Percentiles rank a stretch among this genome's conserved stretches.
Evolutionary conservation across 2,797 vertebrate species (phyloP).

Genomic region (Botia almorhae): DNA sequence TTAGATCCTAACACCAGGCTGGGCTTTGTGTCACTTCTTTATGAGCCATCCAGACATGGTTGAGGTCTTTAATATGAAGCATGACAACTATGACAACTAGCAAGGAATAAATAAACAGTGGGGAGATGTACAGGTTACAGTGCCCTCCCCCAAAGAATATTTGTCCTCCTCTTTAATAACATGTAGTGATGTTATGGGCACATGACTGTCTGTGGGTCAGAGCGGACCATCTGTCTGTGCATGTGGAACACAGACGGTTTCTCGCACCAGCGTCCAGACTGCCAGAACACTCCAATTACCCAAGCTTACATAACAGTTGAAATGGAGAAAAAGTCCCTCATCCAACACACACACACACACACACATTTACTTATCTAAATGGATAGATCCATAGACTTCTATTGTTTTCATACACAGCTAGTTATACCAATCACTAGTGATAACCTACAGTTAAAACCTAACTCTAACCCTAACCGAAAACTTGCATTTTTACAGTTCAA

Average conservation of each 20-base stretch:
- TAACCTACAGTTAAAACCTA: too few species aligned
- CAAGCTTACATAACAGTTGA: conserved; percentile 66
- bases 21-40: background rate
- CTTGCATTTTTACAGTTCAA: too few species aligned
- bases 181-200: background rate
- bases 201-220: conserved; percentile 10
- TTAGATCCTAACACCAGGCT: background rate
- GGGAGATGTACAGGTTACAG: background rate
- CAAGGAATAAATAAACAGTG: background rate
- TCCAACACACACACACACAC: conserved; percentile 13
- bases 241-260: conserved; percentile 38
- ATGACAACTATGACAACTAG: background rate
- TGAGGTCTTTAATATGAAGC: conserved; percentile 14
- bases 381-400: too few species aligned
- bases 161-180: background rate
- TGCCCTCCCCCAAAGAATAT: background rate
- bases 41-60: background rate
- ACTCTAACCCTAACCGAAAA: too few species aligned
- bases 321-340: conserved; percentile 60
- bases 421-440: too few species aligned
- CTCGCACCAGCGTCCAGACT: conserved; percentile 16
- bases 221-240: conserved; percentile 5
- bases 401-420: too few species aligned
- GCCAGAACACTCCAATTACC: conserved; percentile 60
- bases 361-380: too few species aligned